Conservation (phyloP, 1,140 invertebrate species). For the Laupala kohalensis region DNA sequence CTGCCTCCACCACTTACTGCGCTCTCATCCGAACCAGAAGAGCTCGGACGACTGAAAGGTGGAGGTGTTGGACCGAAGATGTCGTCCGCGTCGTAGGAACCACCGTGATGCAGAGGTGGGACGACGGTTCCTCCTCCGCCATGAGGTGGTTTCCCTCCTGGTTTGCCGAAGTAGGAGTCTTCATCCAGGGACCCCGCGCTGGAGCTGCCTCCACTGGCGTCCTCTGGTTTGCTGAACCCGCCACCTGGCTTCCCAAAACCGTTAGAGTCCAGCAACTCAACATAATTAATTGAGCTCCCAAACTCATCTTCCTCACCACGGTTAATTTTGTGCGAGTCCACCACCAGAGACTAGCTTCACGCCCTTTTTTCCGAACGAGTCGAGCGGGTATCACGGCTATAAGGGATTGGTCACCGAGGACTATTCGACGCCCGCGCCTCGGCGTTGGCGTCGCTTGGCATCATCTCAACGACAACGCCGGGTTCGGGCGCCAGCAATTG, state of each 20-base stretch:
- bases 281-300: not conserved
- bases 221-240: not conserved
- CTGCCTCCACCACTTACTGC: too few species aligned
- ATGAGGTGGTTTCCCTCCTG: not conserved
- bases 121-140: not conserved
- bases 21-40: not conserved
- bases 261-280: not conserved
- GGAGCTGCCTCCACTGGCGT: slow-evolving; percentile 1
- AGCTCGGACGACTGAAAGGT: not conserved
- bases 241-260: slow-evolving; percentile 4
- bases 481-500: not conserved
- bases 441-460: too few species aligned
- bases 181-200: not conserved
- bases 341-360: not conserved
- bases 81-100: not conserved
- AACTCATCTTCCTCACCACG: slow-evolving; percentile 7
- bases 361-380: not conserved
- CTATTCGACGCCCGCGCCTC: not conserved
- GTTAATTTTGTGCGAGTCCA: slow-evolving; percentile 11
- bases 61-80: not conserved
- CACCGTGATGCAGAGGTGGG: not conserved
- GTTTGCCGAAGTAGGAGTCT: not conserved
- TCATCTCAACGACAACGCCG: too few species aligned
- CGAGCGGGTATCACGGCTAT: not conserved
- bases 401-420: not conserved